Base-by-base conservation (phyloP, 2,797 vertebrate genomes). In the Anguilla obscura region DNA sequence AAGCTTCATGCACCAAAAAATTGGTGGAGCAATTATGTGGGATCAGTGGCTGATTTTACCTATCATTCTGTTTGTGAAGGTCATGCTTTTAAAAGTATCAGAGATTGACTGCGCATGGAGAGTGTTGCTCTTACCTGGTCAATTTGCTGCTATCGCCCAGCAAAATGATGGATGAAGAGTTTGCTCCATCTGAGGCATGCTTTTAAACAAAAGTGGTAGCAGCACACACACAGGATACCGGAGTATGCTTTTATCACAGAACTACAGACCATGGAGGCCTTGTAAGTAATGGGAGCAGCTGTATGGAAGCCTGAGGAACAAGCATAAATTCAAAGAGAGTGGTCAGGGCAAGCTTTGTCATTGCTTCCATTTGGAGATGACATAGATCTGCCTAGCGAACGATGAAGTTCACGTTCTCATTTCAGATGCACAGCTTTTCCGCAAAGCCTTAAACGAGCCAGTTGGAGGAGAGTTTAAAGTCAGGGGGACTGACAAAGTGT, bases 401-500 rank as follows among this genome's bases (percentile, higher is more conserved):
- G 63, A 52, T 58, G 58, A 58, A 24, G 58, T 48, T 27, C 50
- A 88, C 18, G 50, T 74, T 60, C 87, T 79, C 48, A 85, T 85
- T 58, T 85, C 30, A 88, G 69, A 79, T 88, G 33, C 69, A 76
- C 36, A 52, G 2, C 36, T 54, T 27, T 56, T 12, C 14, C 24
- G n/a, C 30, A 63, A 27, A 27, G 27, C 30, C 36, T 52, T 88
- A 60, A 86, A 88, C 84, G 85, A 85, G 71, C 71, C 76, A n/a
- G 24, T 84, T 52, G 50, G 63, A 4, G n/a, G 14, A 71, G 21
- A n/a, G 69, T 85, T 56, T 80, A 88, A 85, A 86, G 79, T 88
- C 84, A 50, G 82, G 52, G 54, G 69, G 33, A 45, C 74, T 79
- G 79, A 48, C 54, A 30, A 36, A 33, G n/a, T 36, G 48, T 10